These are phyloP conservation scores for Acanthosepion esculentum DNA, from an alignment of 2,888 invertebrate genomes.

Conservation along the genomic window DNA sequence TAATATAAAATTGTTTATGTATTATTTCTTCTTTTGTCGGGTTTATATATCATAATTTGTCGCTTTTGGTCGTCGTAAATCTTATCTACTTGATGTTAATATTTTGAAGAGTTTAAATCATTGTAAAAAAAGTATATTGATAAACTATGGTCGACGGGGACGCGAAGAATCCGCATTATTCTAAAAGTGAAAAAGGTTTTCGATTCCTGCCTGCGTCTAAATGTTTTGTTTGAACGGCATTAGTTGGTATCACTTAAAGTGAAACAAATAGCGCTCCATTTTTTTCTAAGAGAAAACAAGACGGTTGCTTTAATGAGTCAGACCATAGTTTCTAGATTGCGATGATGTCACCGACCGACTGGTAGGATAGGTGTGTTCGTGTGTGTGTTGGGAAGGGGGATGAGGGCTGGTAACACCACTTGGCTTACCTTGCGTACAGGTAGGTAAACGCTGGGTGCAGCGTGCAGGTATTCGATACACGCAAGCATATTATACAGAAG, in stretches of 20 bases:
- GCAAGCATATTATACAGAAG: neutral
- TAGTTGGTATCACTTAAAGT: neutral
- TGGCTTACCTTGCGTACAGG: neutral
- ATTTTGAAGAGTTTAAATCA: too few relatives aligned
- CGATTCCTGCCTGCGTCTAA: neutral
- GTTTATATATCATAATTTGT: neutral
- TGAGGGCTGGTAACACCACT: neutral
- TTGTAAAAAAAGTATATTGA: neutral
- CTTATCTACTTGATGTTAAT: too few relatives aligned
- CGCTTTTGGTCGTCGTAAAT: too few relatives aligned
- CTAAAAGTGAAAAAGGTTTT: neutral
- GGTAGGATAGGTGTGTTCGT: neutral
- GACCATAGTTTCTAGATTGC: neutral
- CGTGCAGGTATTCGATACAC: neutral
- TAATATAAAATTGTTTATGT: neutral
- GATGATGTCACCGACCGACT: neutral
- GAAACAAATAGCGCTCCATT: neutral
- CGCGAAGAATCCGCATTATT: neutral
- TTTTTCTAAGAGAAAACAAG: neutral
- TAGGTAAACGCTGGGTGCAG: neutral
- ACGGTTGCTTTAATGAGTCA: neutral
- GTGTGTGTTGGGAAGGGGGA: too few relatives aligned
- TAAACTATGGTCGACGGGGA: neutral
- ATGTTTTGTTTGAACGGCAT: neutral
- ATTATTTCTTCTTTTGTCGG: neutral